Base-by-base conservation (phyloP, 2,797 vertebrate species). In the Sylvilagus floridanus region DNA sequence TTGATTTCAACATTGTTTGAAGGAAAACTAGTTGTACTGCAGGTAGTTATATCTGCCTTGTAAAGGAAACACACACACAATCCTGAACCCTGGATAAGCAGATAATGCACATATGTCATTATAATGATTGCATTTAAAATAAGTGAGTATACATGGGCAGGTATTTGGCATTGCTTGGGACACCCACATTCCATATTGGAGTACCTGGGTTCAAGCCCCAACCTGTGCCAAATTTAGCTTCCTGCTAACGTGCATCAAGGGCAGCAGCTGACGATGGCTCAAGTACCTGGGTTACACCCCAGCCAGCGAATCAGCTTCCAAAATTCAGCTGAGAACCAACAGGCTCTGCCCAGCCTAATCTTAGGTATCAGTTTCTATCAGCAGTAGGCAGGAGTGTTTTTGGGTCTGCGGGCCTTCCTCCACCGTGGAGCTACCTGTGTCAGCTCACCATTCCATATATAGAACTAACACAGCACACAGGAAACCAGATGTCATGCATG, bases 101-200 rank as follows among this genome's bases (percentile, higher is more conserved):
- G 60, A 75, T 92, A 79, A 72, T 75, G 8, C 60, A 57, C 81
- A 47, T 60, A 77, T 78, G 35, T 52, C 65, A 77, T 91, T 75
- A 87, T 35, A 60, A 87, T 84, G 91, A 83, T 85, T 85, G 85
- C 65, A 88, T 87, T 89, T 94, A 76, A 96, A 91, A 68, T 42
- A 94, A 93, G 73, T 73, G 37, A 96, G 12, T 57, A 77, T 47
- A 6, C 28, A 9, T 12, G 22, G 16, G 42, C 50, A 81, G 66
- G 54, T 57, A 57, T 57, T 57, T 57, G 54, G 54, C 54, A 57
- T 21, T 57, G 54, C 54, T 57, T 57, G 54, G 54, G 54, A 57
- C 54, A 57, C 54, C 54, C 54, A 57, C 54, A 17, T 17, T 57
- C 19, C 54, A 42, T 42, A 42, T 7, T 42, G 42, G 42, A 42